Base-by-base conservation (phyloP, 1,140 invertebrate genomes). In the Tenebrio molitor region DNA sequence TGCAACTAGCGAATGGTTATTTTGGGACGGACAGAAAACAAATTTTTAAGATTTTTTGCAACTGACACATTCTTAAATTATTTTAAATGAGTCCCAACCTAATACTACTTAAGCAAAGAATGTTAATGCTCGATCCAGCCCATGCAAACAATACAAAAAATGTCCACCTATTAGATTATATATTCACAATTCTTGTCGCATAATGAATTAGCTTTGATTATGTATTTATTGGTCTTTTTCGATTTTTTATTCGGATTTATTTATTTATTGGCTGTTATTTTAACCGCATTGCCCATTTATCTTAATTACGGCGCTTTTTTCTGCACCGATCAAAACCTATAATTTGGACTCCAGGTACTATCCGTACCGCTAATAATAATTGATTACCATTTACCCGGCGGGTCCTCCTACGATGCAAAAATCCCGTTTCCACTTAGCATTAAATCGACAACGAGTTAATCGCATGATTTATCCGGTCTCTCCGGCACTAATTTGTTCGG, bases 401-500 rank as follows among this genome's bases (percentile, higher is more conserved):
- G 42, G 4, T 16, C 46, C 46, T 53, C 46, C 46, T 12, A 53
- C 46, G 12, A 44, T 16, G 17, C 42, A 15, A 44, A 44, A 44
- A 44, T n/a, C n/a, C n/a, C 42, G 16, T 46, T 46, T 46, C 42
- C 16, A 53, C 10, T 23, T 23, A 53, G 46, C 46, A 53, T 23
- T 23, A 8, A 29, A 44, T 16, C n/a, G 4, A 6, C 1, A 17
- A 44, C 17, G 10, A 7, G 6, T 53, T 21, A 53, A 53, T 53
- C 46, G 14, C 46, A 21, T 53, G 46, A 53, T 53, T 53, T 53
- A 12, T 53, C 46, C 46, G 8, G 46, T 53, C 46, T 23, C 46
- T 53, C 46, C 5, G 42, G 42, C 17, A 53, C 19, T 53, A 53
- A 53, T 14, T 44, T 16, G 15, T 53, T 53, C 2, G 7, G 21